Evolutionary conservation across 2,888 invertebrate species (phyloP).

Genomic region (Agrilus mali): DNA sequence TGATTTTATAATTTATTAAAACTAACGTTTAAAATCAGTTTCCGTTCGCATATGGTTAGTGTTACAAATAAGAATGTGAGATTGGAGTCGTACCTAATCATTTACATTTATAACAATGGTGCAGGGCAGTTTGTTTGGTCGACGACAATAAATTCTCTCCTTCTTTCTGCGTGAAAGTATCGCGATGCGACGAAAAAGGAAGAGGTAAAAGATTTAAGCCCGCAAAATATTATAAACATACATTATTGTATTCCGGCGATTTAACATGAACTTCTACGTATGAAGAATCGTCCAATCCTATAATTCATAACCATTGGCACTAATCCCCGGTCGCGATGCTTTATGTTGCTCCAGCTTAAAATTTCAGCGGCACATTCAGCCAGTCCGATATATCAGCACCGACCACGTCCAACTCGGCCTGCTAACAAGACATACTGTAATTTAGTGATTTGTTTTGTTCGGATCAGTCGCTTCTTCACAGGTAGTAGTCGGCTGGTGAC

Average conservation of each 20-base stretch:
- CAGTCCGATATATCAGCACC: conserved; percentile 22
- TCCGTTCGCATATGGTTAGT: too few species aligned
- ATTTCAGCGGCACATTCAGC: conserved; percentile 25
- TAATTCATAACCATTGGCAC: conserved; percentile 23
- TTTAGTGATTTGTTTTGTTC: conserved; percentile 7
- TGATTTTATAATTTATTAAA: too few species aligned
- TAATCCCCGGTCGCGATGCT: conserved; percentile 26
- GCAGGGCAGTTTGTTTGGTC: too few species aligned
- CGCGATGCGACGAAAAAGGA: too few species aligned
- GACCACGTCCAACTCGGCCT: conserved; percentile 15
- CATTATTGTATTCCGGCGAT: conserved; percentile 26
- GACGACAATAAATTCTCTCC: too few species aligned
- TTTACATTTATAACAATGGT: too few species aligned
- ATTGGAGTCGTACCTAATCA: too few species aligned
- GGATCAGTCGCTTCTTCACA: too few species aligned
- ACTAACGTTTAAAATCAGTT: too few species aligned
- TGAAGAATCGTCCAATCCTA: conserved; percentile 23
- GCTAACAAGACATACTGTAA: conserved; percentile 20
- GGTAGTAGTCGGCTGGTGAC: not conserved
- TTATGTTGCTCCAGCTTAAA: conserved; percentile 24
- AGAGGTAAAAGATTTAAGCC: conserved; percentile 11
- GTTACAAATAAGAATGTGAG: too few species aligned
- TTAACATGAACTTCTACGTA: conserved; percentile 27
- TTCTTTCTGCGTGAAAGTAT: too few species aligned
- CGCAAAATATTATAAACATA: conserved; percentile 18